Evolutionary conservation across 1,140 invertebrate species (phyloP), one percentile per base, ranked within the genome.

Genomic region (Monomorium pharaonis): DNA sequence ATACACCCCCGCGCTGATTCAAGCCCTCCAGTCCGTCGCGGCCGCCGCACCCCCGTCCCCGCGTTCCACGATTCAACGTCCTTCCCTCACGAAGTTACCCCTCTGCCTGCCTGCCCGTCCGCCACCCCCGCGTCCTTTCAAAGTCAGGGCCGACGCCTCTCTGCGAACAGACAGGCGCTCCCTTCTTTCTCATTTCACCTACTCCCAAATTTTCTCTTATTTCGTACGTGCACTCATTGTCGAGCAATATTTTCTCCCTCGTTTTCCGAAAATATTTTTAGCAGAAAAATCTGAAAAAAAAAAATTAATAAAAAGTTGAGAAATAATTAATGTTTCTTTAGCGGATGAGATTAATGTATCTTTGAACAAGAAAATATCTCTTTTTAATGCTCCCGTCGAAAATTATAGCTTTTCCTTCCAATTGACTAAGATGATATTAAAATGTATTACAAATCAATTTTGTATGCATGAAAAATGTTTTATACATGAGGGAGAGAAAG

Each of bases 1-100:
- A 89, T 92, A 90, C 92, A 93, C 92, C 93, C 92, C 92, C 93
- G 91, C 94, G 93, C 92, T 92, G 92, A 93, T 94, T 94, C 94
- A 93, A 94, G n/a, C 92, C 91, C 92, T 91, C 92, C 91, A 60
- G 77, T 72, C 83, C 80, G 80, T 81, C 75, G 84, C 87, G 63
- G 70, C 65, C 65, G 7, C 84, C 90, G 76, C 47, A 72, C 86
- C 87, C 89, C 85, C 84, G 76, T 83, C 81, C 83, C 69, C 84
- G 42, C 44, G 69, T 60, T 65, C 75, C 54, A 67, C 84, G 69
- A 60, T 85, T 69, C 72, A 65, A 44, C 65, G 78, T 80, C 83
- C 77, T 77, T 81, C 58, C 85, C 81, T 75, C 58, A 62, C 75
- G 27, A 76, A 92, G 86, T 91, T 89, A 85, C 85, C 89, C 89